phyloP scores from a whole-genome alignment of 2,113 vertebrate species.

The Chaetorhynchus papuensis region DNA sequence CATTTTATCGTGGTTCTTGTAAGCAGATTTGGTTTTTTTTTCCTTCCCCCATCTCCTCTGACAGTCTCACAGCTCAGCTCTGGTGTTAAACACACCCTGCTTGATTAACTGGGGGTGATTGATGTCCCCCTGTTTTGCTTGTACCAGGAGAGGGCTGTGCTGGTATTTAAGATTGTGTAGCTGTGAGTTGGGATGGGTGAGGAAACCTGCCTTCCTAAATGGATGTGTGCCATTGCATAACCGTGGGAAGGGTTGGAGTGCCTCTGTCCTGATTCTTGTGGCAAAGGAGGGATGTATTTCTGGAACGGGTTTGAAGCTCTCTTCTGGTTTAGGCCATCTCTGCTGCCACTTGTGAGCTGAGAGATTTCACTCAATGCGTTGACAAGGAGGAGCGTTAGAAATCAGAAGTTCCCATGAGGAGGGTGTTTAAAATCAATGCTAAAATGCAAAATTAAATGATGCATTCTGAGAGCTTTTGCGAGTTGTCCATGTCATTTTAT shows the following conservation, averaged over 20 bases:
- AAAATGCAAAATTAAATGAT: not conserved
- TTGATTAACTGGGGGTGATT: not conserved
- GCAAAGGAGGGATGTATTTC: not conserved
- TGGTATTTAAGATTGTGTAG: not conserved
- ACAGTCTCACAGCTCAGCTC: not conserved
- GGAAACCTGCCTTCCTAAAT: not conserved
- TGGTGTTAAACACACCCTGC: not conserved
- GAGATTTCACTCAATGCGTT: not conserved
- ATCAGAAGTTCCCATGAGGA: not conserved
- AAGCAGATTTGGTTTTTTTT: not conserved
- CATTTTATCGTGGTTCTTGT: not conserved
- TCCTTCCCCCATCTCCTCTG: not conserved
- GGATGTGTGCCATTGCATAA: not conserved
- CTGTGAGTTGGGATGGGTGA: not conserved
- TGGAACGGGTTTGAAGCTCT: not conserved
- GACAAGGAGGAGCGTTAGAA: not conserved
- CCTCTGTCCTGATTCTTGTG: slow-evolving; percentile 10
- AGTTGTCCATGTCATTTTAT: not conserved
- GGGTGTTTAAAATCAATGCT: not conserved
- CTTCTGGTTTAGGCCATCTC: not conserved
- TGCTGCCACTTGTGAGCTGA: not conserved
- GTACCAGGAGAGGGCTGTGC: not conserved
- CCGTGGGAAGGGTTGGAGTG: not conserved
- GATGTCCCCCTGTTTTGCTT: not conserved
- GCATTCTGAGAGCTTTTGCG: not conserved